Percentiles rank a stretch among this genome's conserved stretches.
Conservation (phyloP, 2,888 invertebrate genomes). For the Mimas tiliae region DNA sequence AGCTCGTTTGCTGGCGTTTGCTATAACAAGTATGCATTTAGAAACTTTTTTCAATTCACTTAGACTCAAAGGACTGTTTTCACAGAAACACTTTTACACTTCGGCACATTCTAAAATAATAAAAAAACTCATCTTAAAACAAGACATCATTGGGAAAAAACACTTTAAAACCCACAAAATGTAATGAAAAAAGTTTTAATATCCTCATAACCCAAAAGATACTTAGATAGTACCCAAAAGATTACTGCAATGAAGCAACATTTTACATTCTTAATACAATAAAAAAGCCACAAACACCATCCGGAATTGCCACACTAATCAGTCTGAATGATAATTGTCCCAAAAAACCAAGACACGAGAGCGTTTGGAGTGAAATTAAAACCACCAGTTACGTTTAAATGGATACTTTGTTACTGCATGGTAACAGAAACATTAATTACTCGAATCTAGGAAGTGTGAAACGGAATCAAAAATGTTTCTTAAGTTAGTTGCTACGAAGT, state of each 20-base stretch:
- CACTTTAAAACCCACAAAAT: conserved; percentile 5
- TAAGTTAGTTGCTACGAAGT: too few species aligned
- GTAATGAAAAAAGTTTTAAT: conserved; percentile 3
- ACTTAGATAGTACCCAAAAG: too few species aligned
- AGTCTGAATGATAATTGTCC: conserved; percentile 35
- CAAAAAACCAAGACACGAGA: conserved; percentile 48
- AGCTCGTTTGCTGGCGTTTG: too few species aligned
- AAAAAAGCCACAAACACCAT: conserved; percentile 24
- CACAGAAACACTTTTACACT: too few species aligned
- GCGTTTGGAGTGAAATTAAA: conserved; percentile 59
- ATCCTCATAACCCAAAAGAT: background rate
- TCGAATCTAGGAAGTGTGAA: conserved; percentile 23
- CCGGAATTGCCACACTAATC: conserved; percentile 23
- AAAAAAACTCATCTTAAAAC: background rate
- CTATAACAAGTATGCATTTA: background rate
- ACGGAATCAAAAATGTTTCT: background rate
- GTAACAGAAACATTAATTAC: conserved; percentile 65
- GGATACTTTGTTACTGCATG: conserved; percentile 61
- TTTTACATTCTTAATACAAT: conserved; percentile 25
- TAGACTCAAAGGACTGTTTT: background rate
- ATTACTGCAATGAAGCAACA: conserved; percentile 7
- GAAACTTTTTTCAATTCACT: background rate
- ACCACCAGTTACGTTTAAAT: conserved; percentile 61
- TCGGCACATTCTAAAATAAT: background rate
- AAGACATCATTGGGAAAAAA: background rate